Percentiles rank a stretch among this genome's conserved stretches.
These are phyloP conservation scores for Lepetodrilus schrolli DNA, from an alignment of 2,888 invertebrate species.

Conservation along the genomic window DNA sequence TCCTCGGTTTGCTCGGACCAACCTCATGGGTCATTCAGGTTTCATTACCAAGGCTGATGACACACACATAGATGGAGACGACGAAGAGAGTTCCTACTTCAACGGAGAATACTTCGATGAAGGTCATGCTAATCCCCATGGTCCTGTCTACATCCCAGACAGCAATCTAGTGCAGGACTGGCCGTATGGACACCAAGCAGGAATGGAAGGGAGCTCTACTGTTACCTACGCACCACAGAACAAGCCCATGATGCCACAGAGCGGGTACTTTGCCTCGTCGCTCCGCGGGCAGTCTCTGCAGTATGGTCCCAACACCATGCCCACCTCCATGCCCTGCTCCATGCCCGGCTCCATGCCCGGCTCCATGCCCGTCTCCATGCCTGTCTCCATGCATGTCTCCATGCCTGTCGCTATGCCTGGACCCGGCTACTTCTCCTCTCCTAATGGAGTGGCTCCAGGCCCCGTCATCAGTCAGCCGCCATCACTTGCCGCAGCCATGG, in stretches of 20 bases:
- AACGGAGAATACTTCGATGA: slow-evolving; percentile 62
- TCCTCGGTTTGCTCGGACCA: slow-evolving; percentile 36
- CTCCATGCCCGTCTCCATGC: background rate
- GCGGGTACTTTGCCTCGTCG: slow-evolving; percentile 59
- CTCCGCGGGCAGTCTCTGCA: slow-evolving; percentile 63
- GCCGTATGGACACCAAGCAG: slow-evolving; percentile 65
- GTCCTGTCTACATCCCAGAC: slow-evolving; percentile 51
- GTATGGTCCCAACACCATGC: slow-evolving; percentile 44
- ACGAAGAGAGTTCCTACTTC: slow-evolving; percentile 44
- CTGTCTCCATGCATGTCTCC: slow-evolving; percentile 24
- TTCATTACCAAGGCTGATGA: slow-evolving; percentile 70
- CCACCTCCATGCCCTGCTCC: slow-evolving; percentile 57
- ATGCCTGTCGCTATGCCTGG: background rate
- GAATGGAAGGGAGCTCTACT: slow-evolving; percentile 60
- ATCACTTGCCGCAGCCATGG: background rate
- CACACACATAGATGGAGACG: slow-evolving; percentile 68
- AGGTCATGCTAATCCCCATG: slow-evolving; percentile 45
- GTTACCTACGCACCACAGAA: slow-evolving; percentile 57
- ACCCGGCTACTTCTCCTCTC: slow-evolving; percentile 7
- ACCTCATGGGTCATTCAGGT: slow-evolving; percentile 44
- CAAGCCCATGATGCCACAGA: slow-evolving; percentile 36
- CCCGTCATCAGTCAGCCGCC: background rate
- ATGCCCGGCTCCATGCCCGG: slow-evolving; percentile 60
- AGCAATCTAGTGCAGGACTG: slow-evolving; percentile 63
- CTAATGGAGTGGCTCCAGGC: background rate